Conservation (phyloP, 1,140 invertebrate species). For the Euwallacea similis region DNA sequence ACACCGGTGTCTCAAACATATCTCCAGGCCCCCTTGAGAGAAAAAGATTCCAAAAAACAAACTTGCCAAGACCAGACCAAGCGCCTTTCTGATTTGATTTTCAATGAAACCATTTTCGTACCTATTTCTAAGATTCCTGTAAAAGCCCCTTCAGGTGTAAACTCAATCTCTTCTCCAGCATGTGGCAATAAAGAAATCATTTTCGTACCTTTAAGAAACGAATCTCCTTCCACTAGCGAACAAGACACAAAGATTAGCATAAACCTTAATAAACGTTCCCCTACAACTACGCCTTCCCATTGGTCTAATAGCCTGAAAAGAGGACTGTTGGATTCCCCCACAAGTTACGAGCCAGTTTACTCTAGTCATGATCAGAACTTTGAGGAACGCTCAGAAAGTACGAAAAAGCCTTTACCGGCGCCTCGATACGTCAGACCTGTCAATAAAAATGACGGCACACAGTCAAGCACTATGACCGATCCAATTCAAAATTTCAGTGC, state of each 20-base stretch:
- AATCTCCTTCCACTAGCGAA: background rate
- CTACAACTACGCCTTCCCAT: background rate
- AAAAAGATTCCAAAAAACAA: background rate
- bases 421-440: conserved; percentile 13
- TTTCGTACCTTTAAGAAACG: background rate
- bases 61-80: background rate
- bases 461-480: conserved; percentile 22
- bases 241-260: conserved; percentile 5
- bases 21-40: background rate
- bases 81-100: conserved; percentile 27
- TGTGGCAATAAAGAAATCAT: background rate
- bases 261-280: conserved; percentile 17
- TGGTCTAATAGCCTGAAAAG: background rate
- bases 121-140: conserved; percentile 1
- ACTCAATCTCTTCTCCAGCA: no score
- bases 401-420: conserved; percentile 30
- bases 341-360: conserved; percentile 38
- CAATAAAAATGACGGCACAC: conserved; percentile 10
- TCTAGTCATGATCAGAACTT: conserved; percentile 6
- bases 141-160: background rate
- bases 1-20: background rate
- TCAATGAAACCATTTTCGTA: conserved; percentile 34
- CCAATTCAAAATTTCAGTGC: conserved; percentile 11
- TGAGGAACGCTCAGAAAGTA: background rate
- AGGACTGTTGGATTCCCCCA: conserved; percentile 1